Evolutionary conservation across 1,140 invertebrate genomes (phyloP).

Genomic region (Drosophila teissieri): DNA sequence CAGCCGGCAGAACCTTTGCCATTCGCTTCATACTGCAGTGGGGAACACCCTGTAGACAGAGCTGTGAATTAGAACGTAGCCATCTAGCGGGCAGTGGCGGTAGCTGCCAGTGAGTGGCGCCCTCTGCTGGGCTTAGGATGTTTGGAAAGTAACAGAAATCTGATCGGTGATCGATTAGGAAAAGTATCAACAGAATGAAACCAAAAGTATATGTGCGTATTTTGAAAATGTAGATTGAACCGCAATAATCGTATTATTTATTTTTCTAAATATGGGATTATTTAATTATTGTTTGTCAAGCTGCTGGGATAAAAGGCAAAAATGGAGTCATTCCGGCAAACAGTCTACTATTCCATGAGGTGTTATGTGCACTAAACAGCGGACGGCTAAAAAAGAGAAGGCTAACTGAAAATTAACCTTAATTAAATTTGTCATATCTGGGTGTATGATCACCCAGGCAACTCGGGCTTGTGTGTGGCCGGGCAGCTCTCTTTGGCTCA

Average conservation of each 20-base stretch:
- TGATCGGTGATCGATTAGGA: neutral
- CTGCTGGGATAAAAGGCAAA: no score
- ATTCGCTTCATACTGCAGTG: neutral
- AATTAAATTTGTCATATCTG: conserved; percentile 77
- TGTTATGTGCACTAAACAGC: conserved; percentile 40
- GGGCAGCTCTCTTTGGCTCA: neutral
- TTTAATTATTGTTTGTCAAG: no score
- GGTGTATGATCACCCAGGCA: conserved; percentile 58
- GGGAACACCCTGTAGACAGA: conserved; percentile 22
- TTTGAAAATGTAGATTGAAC: no score
- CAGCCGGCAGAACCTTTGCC: conserved; percentile 43
- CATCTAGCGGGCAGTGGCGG: conserved; percentile 17
- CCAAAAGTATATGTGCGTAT: no score
- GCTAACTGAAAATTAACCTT: conserved; percentile 61
- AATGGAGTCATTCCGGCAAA: neutral
- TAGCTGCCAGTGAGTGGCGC: neutral
- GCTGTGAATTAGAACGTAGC: neutral
- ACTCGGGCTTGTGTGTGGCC: conserved; percentile 26
- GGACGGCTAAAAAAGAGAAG: conserved; percentile 20
- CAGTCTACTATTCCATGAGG: conserved; percentile 1
- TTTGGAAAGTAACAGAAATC: neutral
- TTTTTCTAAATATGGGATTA: no score
- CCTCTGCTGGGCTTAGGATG: neutral
- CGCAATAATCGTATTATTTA: no score
- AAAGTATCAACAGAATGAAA: neutral